Conservation (phyloP, 2,797 vertebrate genomes). For the Anguilla obscura region DNA sequence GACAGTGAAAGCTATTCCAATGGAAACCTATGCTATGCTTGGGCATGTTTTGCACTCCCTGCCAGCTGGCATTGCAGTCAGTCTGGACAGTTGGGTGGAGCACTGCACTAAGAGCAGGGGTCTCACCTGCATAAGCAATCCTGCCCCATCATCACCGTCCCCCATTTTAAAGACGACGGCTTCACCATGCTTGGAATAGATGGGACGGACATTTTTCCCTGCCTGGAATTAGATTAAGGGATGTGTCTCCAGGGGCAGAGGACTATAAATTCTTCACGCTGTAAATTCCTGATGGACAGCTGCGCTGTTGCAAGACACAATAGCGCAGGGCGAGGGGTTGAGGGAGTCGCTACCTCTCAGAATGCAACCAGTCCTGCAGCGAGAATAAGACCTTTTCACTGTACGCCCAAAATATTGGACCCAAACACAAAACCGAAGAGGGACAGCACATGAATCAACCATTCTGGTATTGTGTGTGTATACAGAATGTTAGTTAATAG, state of each 20-base stretch:
- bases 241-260: neutral
- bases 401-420: neutral
- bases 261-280: neutral
- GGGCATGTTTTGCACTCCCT: neutral
- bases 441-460: neutral
- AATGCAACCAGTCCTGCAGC: slow-evolving; percentile 44
- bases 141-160: neutral
- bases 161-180: neutral
- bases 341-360: slow-evolving; percentile 54
- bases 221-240: neutral
- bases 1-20: neutral
- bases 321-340: slow-evolving; percentile 53
- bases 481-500: neutral
- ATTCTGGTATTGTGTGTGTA: neutral
- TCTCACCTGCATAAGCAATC: neutral
- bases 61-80: neutral
- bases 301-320: slow-evolving; percentile 58
- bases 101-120: neutral
- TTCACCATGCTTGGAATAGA: neutral
- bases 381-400: neutral
- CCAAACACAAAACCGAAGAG: neutral
- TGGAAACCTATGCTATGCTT: neutral
- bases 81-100: neutral
- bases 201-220: neutral
- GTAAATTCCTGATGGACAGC: slow-evolving; percentile 45